Conservation (phyloP, 2,888 invertebrate genomes). For the Endotricha flammealis region DNA sequence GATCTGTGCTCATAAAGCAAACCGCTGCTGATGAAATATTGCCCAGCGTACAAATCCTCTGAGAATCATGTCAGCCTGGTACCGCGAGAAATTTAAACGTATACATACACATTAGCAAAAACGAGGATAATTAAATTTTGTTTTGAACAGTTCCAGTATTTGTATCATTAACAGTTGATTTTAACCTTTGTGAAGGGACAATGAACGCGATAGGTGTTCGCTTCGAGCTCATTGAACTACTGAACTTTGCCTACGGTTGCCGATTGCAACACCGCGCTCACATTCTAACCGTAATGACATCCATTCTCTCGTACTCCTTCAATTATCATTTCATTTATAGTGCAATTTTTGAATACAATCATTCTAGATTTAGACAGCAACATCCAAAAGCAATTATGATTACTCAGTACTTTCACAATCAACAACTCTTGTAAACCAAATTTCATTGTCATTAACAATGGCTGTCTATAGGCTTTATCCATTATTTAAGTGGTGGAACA, state of each 20-base stretch:
- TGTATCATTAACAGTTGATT: conserved; percentile 28
- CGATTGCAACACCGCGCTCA: conserved; percentile 51
- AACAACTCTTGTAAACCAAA: conserved; percentile 11
- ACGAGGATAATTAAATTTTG: conserved; percentile 27
- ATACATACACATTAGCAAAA: conserved; percentile 29
- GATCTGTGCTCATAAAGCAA: conserved; percentile 42
- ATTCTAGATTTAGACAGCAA: conserved; percentile 18
- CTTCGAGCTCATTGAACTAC: conserved; percentile 57
- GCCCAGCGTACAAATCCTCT: conserved; percentile 31
- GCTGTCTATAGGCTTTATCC: too few relatives aligned
- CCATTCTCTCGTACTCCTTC: conserved; percentile 29
- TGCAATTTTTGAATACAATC: conserved; percentile 25
- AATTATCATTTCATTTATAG: conserved; percentile 29
- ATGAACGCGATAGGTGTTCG: conserved; percentile 52
- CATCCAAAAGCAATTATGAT: conserved; percentile 10
- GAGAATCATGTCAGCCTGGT: conserved; percentile 23
- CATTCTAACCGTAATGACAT: conserved; percentile 42
- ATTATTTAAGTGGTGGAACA: conserved; percentile 23
- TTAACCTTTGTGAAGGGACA: conserved; percentile 61
- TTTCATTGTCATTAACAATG: conserved; percentile 14
- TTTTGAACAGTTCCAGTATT: conserved; percentile 15
- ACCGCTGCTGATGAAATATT: conserved; percentile 48
- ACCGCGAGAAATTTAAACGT: conserved; percentile 30
- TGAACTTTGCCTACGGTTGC: conserved; percentile 61
- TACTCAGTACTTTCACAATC: conserved; percentile 13